Base-by-base conservation (phyloP, 2,888 invertebrate genomes). In the Acleris cristana region DNA sequence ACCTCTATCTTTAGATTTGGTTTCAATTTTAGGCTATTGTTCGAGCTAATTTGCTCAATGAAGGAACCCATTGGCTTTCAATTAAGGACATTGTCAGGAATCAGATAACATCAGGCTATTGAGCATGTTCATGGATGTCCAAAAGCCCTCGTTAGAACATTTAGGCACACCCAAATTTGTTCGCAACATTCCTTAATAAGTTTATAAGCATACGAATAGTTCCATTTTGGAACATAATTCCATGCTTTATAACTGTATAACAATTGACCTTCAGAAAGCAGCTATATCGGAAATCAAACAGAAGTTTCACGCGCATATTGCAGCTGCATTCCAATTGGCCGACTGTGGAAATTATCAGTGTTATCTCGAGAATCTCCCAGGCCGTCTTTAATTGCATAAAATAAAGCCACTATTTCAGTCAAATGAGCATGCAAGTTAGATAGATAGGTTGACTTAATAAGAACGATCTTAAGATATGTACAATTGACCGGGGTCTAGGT, bases 1-100 rank as follows among this genome's bases (percentile, higher is more conserved):
- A 57, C 44, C 44, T 56, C 62, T 66, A 66, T 57, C 56, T 66
- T 57, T 62, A 66, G 62, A 57, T 19, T 44, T 44, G 44, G 26
- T 45, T 60, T 61, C 60, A 61, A 49, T 51, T 51, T 65, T 52
- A 23, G 30, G 19, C 49, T n/a, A 52, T 30, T 34, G 57, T 57
- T 62, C 16, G 51, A 34, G 21, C n/a, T 57, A 51, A 57, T 52
- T 30, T 23, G 40, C 21, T 44, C 55, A 40, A 12, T 19, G 18
- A 44, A 19, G 16, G 26, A n/a, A 7, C 26, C 16, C 21, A 40
- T 34, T 55, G n/a, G 19, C 40, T 44, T 21, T 44, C 44, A 44
- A 56, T 44, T 44, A 16, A 21, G 21, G 16, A 34, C 19, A 55
- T 19, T n/a, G 40, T 23, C 40, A 44, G 3, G 16, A 8, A 40